Conservation (phyloP, 1,140 invertebrate species). For the Plodia interpunctella region DNA sequence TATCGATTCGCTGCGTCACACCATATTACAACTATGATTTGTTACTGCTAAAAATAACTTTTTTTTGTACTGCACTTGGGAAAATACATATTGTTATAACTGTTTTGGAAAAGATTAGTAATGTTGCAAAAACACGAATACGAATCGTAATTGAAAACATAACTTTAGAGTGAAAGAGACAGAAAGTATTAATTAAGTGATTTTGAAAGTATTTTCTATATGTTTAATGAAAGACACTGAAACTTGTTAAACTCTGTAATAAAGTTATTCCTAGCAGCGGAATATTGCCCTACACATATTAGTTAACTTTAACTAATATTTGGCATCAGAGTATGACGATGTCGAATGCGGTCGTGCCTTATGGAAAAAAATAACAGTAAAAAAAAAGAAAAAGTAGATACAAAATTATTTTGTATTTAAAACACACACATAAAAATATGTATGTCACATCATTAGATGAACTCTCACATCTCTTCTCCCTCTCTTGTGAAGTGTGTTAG, state of each 20-base stretch:
- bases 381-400: neutral
- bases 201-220: no score
- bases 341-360: conserved; percentile 18
- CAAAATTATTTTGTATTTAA: neutral
- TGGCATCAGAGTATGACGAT: conserved; percentile 44
- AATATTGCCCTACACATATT: conserved; percentile 31
- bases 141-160: no score
- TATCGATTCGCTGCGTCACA: neutral
- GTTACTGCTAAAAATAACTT: neutral
- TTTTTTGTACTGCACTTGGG: no score
- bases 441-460: no score
- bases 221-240: conserved; percentile 3
- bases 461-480: no score
- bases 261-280: conserved; percentile 8
- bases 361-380: neutral
- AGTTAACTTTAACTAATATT: conserved; percentile 51
- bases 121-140: no score
- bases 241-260: no score
- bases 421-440: no score
- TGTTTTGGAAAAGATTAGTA: no score
- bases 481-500: no score
- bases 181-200: neutral
- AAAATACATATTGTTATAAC: no score
- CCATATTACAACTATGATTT: neutral
- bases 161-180: no score